Conservation (phyloP, 2,888 invertebrate species). For the Drosophila melanocephala region DNA sequence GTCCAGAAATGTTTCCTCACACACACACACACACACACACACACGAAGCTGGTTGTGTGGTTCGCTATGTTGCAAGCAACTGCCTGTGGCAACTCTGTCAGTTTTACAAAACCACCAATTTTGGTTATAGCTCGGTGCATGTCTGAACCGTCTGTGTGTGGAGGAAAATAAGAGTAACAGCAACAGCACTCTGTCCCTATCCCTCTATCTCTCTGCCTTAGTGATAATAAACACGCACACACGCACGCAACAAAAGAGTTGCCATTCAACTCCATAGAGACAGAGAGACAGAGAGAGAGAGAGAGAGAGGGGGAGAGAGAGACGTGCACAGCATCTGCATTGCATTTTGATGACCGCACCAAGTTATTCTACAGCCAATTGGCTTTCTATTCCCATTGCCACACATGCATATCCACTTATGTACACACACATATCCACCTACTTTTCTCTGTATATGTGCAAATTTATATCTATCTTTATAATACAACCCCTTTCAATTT, state of each 20-base stretch:
- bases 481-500: conserved; percentile 43
- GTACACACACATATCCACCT: background rate
- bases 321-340: conserved; percentile 58
- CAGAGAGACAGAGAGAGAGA: background rate
- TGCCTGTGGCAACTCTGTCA: conserved; percentile 60
- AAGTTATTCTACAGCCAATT: conserved; percentile 62
- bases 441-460: background rate
- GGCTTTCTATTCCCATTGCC: conserved; percentile 43
- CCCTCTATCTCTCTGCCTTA: conserved; percentile 34
- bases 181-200: background rate
- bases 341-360: conserved; percentile 60
- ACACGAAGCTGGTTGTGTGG: conserved; percentile 15
- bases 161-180: background rate
- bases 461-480: conserved; percentile 17
- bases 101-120: conserved; percentile 78
- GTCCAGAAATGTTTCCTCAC: conserved; percentile 47
- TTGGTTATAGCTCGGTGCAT: conserved; percentile 62
- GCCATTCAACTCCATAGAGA: conserved; percentile 37
- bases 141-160: conserved; percentile 24
- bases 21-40: conserved; percentile 31
- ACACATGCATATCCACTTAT: background rate
- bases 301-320: background rate
- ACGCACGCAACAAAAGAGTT: conserved; percentile 63
- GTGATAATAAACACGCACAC: conserved; percentile 76
- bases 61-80: conserved; percentile 44